Conservation (phyloP, 2,113 vertebrate genomes). For the Chamaea fasciata region DNA sequence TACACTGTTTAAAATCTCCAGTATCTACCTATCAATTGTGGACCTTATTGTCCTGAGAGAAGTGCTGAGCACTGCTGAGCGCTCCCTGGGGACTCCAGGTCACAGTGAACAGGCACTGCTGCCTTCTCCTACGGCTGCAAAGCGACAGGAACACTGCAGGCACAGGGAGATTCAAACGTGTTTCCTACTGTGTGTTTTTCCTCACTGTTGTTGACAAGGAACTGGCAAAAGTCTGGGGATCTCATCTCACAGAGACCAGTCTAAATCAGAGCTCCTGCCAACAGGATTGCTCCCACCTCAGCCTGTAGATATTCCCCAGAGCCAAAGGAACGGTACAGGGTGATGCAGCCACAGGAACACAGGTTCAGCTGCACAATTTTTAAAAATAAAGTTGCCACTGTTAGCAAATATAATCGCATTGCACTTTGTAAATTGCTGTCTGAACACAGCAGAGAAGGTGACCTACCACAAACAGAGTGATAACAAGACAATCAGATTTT, state of each 20-base stretch:
- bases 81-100: not conserved
- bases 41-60: not conserved
- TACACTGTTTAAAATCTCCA: not conserved
- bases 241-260: not conserved
- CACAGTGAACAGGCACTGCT: not conserved
- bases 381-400: not conserved
- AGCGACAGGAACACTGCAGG: not conserved
- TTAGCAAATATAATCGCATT: not conserved
- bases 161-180: not conserved
- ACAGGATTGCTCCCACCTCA: not conserved
- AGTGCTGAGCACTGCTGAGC: not conserved
- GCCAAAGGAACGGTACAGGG: not conserved
- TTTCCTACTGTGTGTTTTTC: not conserved
- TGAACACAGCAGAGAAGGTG: not conserved
- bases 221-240: not conserved
- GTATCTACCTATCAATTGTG: accelerated
- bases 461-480: not conserved
- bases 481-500: not conserved
- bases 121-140: not conserved
- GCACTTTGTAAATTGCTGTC: not conserved
- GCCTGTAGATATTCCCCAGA: not conserved
- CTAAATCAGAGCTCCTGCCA: not conserved
- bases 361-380: not conserved
- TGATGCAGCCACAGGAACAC: not conserved
- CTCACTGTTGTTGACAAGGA: not conserved